These are phyloP conservation scores for Petrocephalus microphthalmus DNA, from an alignment of 2,113 vertebrate species.

Conservation along the genomic window DNA sequence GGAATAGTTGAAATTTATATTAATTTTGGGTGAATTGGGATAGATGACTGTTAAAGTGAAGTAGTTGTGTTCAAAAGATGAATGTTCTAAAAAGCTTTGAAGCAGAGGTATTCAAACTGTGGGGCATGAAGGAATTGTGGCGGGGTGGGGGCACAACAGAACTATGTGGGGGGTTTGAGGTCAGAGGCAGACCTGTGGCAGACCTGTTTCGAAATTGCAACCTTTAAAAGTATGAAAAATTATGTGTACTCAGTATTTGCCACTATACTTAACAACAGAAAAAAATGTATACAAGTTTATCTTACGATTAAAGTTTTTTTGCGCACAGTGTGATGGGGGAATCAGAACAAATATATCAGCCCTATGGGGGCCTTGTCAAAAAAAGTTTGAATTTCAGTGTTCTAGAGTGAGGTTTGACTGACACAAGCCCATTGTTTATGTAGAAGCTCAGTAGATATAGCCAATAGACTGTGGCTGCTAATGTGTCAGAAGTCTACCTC, in stretches of 20 bases:
- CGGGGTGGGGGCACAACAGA: neutral
- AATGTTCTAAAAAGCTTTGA: neutral
- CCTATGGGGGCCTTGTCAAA: neutral
- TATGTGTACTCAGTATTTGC: neutral
- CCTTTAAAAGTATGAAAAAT: neutral
- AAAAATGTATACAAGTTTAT: neutral
- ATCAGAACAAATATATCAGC: neutral
- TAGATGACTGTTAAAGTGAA: neutral
- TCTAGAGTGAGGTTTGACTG: neutral
- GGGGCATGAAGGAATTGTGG: neutral
- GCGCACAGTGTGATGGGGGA: no score
- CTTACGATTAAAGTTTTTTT: no score
- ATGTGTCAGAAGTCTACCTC: neutral
- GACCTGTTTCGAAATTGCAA: neutral
- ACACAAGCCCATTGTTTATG: neutral
- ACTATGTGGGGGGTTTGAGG: neutral
- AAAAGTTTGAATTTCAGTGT: neutral
- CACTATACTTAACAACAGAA: neutral
- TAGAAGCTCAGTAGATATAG: neutral
- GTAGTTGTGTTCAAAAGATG: neutral
- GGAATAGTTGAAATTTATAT: neutral
- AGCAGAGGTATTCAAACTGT: neutral
- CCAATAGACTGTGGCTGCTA: neutral
- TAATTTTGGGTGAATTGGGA: neutral
- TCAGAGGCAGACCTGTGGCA: no score